Conservation (phyloP, 2,888 invertebrate species). For the Eurois occulta region DNA sequence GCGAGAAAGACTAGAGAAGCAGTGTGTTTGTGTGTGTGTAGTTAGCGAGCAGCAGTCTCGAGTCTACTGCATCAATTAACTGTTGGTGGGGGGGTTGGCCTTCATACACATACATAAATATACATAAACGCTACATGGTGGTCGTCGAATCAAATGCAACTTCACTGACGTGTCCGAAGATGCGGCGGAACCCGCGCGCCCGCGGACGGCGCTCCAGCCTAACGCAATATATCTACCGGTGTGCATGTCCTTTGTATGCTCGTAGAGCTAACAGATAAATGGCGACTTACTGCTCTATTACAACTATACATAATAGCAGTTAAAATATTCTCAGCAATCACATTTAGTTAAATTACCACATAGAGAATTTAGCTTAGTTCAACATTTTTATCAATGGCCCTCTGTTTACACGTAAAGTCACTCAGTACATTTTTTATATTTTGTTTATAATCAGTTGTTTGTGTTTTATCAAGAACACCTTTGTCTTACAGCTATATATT, state of each 20-base stretch:
- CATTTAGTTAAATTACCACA: constrained; percentile 89
- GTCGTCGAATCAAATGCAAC: constrained; percentile 80
- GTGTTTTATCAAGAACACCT: constrained; percentile 89
- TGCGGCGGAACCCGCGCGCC: constrained; percentile 61
- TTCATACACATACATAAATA: constrained; percentile 78
- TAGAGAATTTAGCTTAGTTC: constrained; percentile 90
- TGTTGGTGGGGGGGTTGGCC: constrained; percentile 86
- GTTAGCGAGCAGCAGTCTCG: constrained; percentile 83
- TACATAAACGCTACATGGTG: constrained; percentile 74
- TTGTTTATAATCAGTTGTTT: constrained; percentile 89
- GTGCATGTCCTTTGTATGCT: constrained; percentile 62
- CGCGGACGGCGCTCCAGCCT: constrained; percentile 43
- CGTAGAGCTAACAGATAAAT: constrained; percentile 75
- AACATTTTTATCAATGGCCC: constrained; percentile 90
- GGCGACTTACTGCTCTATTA: constrained; percentile 85
- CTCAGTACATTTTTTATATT: constrained; percentile 89
- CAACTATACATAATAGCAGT: constrained; percentile 87
- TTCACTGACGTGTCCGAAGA: constrained; percentile 71
- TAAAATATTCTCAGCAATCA: constrained; percentile 90
- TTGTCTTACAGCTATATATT: constrained; percentile 89
- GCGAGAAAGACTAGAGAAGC: constrained; percentile 90
- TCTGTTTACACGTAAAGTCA: constrained; percentile 91
- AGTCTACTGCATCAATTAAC: constrained; percentile 90
- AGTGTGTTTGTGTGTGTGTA: constrained; percentile 86
- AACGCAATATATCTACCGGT: constrained; percentile 51